Base-by-base conservation (phyloP, 2,888 invertebrate species). In the Tenthredo distinguenda region DNA sequence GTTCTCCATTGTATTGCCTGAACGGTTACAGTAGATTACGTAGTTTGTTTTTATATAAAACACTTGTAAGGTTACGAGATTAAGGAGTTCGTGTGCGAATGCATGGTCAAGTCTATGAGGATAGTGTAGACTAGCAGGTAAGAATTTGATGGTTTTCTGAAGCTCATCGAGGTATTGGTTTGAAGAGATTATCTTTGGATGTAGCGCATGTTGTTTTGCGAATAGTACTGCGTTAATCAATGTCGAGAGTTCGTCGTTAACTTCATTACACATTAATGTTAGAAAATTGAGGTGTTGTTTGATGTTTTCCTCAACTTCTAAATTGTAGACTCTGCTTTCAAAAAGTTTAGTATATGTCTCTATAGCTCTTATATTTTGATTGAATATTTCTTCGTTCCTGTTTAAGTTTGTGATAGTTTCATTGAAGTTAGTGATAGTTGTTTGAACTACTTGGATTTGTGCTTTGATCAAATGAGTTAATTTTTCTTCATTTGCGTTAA, bases 301-400 rank as follows among this genome's bases (percentile, higher is more conserved):
- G 68, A 68, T 68, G 31, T 68, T 68, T 68, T 68, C 31, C 10
- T 34, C 31, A 26, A 68, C 68, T 68, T 68, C 68, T 68, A 68
- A 31, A 68, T 68, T 68, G 10, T 68, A 68, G 31, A 26, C 68
- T 31, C 68, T 68, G 21, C 2, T 68, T 31, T 68, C 68, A 9
- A 68, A 68, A 68, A 68, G 68, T 68, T 76, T 86, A 85, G 87
- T 85, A 86, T 82, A 85, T 26, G 84, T 77, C 12, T 86, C 62
- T 26, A 88, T 68, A 76, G 86, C 76, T 7, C 34, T 43, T 18
- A 87, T 84, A 72, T 87, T 89, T 84, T 85, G 84, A 74, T 89
- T 88, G n/a, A 89, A 84, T 50, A 83, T 86, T 31, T 87, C 47
- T 85, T 87, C 87, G 76, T 89, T 87, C 55, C 72, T 77, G 37